A percentile compares a stretch with the other conserved stretches of the same genome.
Conservation (phyloP, 2,888 invertebrate species). For the Branchipolynoe longqiensis region DNA sequence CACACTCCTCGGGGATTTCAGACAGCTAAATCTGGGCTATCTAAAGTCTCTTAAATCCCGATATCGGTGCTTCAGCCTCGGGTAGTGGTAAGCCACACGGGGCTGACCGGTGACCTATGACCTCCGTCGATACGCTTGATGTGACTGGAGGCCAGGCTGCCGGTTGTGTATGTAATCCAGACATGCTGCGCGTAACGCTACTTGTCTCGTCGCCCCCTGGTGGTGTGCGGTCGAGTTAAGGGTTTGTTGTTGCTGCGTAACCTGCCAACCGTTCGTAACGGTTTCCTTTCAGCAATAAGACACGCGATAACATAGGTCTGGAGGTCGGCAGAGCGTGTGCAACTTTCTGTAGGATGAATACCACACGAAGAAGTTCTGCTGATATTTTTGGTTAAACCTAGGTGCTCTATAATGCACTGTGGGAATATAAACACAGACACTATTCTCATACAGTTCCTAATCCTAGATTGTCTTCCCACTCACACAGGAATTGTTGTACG, state of each 20-base stretch:
- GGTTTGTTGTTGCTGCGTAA: background rate
- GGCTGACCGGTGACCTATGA: constrained; percentile 19
- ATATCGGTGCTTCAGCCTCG: background rate
- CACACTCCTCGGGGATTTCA: background rate
- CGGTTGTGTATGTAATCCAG: constrained; percentile 32
- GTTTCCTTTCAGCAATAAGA: constrained; percentile 12
- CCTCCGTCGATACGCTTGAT: constrained; percentile 46
- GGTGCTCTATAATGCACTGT: no score
- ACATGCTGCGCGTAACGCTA: background rate
- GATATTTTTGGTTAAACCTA: no score
- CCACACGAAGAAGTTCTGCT: background rate
- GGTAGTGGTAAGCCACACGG: background rate
- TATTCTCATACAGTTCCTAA: no score
- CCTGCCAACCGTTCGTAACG: constrained; percentile 5
- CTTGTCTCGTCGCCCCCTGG: constrained; percentile 16
- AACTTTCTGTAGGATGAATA: background rate
- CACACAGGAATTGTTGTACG: no score
- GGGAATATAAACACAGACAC: no score
- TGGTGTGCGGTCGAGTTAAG: background rate
- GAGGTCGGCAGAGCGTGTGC: no score
- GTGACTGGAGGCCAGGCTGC: background rate
- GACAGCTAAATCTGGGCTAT: background rate
- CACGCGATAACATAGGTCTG: background rate
- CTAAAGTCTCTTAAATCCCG: background rate
- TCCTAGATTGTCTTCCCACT: no score